Evolutionary conservation across 1,140 invertebrate genomes (phyloP).

Genomic region (Orchesella cincta): DNA sequence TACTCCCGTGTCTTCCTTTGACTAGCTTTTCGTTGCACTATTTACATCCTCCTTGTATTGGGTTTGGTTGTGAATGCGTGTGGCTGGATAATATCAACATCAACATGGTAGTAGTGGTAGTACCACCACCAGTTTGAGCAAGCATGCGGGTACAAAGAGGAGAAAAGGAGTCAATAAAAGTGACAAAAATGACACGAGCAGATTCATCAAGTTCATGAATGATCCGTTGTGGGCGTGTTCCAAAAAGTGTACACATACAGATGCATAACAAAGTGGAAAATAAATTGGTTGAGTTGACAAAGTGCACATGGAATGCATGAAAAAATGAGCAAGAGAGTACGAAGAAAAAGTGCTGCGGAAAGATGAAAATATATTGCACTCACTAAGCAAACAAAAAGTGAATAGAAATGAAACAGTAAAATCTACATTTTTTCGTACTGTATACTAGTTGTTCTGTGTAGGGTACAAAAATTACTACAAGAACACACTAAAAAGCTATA

Average conservation of each 20-base stretch:
- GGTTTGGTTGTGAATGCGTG: neutral
- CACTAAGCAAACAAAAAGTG: neutral
- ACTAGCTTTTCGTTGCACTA: too few relatives aligned
- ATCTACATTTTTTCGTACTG: too few relatives aligned
- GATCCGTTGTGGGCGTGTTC: constrained; percentile 35
- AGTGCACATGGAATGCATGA: constrained; percentile 7
- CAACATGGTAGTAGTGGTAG: neutral
- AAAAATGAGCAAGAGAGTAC: neutral
- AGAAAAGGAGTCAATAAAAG: constrained; percentile 38
- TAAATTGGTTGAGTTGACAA: constrained; percentile 39
- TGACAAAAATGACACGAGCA: constrained; percentile 37
- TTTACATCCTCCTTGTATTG: neutral
- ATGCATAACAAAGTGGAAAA: constrained; percentile 39
- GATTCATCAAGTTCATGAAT: constrained; percentile 38
- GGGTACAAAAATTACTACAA: too few relatives aligned
- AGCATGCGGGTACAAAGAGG: too few relatives aligned
- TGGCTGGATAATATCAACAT: constrained; percentile 7
- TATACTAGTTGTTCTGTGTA: too few relatives aligned
- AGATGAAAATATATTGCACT: neutral
- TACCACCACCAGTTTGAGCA: too few relatives aligned
- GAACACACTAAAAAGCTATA: too few relatives aligned
- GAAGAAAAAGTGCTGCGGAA: neutral
- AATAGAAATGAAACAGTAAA: neutral
- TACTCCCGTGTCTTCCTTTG: too few relatives aligned
- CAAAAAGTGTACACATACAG: constrained; percentile 26